A percentile compares a stretch with the other conserved stretches of the same genome.
Evolutionary conservation across 1,140 invertebrate species (phyloP).

Genomic region (Orius laevigatus): DNA sequence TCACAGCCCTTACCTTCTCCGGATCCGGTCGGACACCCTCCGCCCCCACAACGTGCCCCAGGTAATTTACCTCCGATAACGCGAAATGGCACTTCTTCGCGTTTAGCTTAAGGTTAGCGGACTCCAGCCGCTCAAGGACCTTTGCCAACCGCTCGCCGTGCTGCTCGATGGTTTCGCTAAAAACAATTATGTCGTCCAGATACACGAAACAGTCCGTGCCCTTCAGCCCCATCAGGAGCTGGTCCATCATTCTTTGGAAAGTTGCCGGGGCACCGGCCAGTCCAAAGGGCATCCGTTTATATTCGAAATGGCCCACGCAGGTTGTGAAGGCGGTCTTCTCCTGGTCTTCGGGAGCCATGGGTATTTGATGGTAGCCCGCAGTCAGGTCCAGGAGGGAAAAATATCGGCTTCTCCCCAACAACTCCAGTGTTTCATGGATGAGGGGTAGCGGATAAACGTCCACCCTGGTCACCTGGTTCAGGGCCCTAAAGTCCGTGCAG

Average conservation of each 20-base stretch:
- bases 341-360: slow-evolving; percentile 14
- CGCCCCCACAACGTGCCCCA: slow-evolving; percentile 24
- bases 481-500: slow-evolving; percentile 26
- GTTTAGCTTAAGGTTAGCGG: slow-evolving; percentile 15
- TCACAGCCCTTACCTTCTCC: slow-evolving; percentile 25
- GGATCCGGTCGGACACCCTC: slow-evolving; percentile 24
- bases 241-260: slow-evolving; percentile 19
- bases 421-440: neutral
- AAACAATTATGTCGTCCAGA: slow-evolving; percentile 28
- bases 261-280: slow-evolving; percentile 24
- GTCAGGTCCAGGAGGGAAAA: slow-evolving; percentile 32
- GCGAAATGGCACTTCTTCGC: slow-evolving; percentile 23
- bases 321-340: slow-evolving; percentile 23
- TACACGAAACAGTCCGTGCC: slow-evolving; percentile 19
- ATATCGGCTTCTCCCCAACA: slow-evolving; percentile 20
- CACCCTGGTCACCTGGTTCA: slow-evolving; percentile 21
- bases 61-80: slow-evolving; percentile 19
- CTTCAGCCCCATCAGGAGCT: slow-evolving; percentile 17
- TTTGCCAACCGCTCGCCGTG: slow-evolving; percentile 23
- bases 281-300: slow-evolving; percentile 26
- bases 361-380: slow-evolving; percentile 35
- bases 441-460: neutral
- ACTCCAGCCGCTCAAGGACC: slow-evolving; percentile 5
- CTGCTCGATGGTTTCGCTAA: slow-evolving; percentile 16
- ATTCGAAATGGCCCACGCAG: slow-evolving; percentile 23